phyloP scores from a whole-genome alignment of 2,113 vertebrate species.

The Stictonetta naevosa region DNA sequence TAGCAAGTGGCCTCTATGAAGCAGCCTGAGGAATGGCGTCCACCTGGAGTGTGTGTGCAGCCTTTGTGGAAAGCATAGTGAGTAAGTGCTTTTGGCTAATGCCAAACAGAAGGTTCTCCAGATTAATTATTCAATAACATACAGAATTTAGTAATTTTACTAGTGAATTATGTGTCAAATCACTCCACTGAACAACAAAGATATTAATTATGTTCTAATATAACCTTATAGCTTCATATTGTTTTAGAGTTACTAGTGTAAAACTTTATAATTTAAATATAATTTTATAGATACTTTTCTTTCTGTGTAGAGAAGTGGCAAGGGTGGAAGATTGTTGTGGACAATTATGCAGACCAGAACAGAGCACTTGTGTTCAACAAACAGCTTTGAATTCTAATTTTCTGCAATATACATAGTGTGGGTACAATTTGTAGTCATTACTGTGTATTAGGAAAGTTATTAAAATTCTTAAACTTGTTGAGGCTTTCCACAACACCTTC shows the following conservation, averaged over 20 bases:
- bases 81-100: not conserved
- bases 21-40: not conserved
- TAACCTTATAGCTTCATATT: not conserved
- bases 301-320: slow-evolving; percentile 45
- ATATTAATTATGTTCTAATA: slow-evolving; percentile 2
- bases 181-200: not conserved
- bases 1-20: not conserved
- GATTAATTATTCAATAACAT: not conserved
- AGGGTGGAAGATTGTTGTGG: slow-evolving; percentile 61
- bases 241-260: not conserved
- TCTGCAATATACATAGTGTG: slow-evolving; percentile 71
- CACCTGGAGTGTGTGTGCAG: not conserved
- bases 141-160: slow-evolving; percentile 17
- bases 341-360: slow-evolving; percentile 70
- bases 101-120: not conserved
- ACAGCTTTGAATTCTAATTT: slow-evolving; percentile 80
- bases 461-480: slow-evolving; percentile 79
- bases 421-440: slow-evolving; percentile 82
- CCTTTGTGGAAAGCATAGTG: not conserved
- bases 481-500: slow-evolving; percentile 74
- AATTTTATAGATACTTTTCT: slow-evolving; percentile 15
- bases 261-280: slow-evolving; percentile 6
- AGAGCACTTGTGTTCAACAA: slow-evolving; percentile 71
- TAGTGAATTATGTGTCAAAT: not conserved
- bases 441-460: slow-evolving; percentile 80